These are phyloP conservation scores for Ochotona princeps DNA, from an alignment of 2,113 vertebrate species.

Conservation along the genomic window DNA sequence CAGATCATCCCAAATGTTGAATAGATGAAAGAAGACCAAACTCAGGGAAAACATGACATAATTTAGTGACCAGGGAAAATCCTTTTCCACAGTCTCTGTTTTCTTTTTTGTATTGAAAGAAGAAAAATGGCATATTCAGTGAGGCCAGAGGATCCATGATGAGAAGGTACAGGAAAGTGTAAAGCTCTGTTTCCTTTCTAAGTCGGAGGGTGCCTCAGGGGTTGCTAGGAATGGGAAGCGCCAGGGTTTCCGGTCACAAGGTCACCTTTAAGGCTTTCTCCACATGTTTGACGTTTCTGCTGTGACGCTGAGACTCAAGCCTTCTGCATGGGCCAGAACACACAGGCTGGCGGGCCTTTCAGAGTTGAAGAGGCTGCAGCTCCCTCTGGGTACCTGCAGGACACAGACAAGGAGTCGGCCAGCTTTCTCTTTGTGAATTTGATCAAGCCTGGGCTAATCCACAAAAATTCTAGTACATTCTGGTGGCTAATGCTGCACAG, in stretches of 20 bases:
- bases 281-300: neutral
- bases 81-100: neutral
- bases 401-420: neutral
- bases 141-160: constrained; percentile 41
- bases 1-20: neutral
- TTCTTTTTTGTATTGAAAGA: constrained; percentile 50
- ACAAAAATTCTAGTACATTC: neutral
- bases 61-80: neutral
- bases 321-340: neutral
- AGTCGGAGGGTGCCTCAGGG: neutral
- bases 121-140: constrained; percentile 53
- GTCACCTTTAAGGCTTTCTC: neutral
- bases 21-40: neutral
- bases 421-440: neutral
- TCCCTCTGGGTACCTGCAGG: neutral
- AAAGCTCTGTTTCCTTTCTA: neutral
- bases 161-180: constrained; percentile 34
- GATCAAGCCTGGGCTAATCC: neutral
- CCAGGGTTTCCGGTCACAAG: neutral
- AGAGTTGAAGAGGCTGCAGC: neutral
- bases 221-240: neutral
- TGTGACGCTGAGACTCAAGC: neutral
- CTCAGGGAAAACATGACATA: neutral
- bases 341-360: neutral
- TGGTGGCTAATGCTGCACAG: too few relatives aligned